Evolutionary conservation across 2,888 invertebrate species (phyloP).

Genomic region (Cryptophagus acutangulus): DNA sequence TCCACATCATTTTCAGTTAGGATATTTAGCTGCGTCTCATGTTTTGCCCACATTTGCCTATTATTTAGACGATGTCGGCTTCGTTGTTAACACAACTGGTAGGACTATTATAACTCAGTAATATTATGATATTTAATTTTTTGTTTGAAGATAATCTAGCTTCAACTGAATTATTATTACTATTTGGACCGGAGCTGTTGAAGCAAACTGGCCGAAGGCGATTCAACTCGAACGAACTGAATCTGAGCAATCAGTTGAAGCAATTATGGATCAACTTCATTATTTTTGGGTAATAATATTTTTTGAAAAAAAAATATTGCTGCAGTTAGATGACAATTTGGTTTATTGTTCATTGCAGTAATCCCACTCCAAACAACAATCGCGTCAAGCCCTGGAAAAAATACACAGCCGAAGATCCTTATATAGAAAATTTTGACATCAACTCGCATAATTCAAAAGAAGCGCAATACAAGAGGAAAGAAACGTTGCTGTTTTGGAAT

Average conservation of each 20-base stretch:
- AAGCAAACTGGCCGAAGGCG: conserved; percentile 63
- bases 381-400: conserved; percentile 57
- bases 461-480: conserved; percentile 22
- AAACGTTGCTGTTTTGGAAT: conserved; percentile 46
- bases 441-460: conserved; percentile 15
- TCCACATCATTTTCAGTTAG: conserved; percentile 54
- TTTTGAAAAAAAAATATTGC: too few relatives aligned
- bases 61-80: conserved; percentile 51
- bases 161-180: conserved; percentile 60
- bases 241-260: conserved; percentile 52
- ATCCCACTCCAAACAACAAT: conserved; percentile 52
- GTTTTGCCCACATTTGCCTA: conserved; percentile 53
- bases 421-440: conserved; percentile 49
- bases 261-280: conserved; percentile 51
- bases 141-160: conserved; percentile 58
- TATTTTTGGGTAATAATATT: conserved; percentile 45
- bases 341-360: conserved; percentile 42
- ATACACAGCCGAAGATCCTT: conserved; percentile 52
- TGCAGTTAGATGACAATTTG: conserved; percentile 1
- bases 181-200: conserved; percentile 62
- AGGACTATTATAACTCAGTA: conserved; percentile 4
- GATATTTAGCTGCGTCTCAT: conserved; percentile 38
- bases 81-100: conserved; percentile 54
- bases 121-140: not conserved
- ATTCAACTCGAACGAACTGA: conserved; percentile 56